phyloP scores from a whole-genome alignment of 2,113 vertebrate genomes.

The Ploceus nigricollis region DNA sequence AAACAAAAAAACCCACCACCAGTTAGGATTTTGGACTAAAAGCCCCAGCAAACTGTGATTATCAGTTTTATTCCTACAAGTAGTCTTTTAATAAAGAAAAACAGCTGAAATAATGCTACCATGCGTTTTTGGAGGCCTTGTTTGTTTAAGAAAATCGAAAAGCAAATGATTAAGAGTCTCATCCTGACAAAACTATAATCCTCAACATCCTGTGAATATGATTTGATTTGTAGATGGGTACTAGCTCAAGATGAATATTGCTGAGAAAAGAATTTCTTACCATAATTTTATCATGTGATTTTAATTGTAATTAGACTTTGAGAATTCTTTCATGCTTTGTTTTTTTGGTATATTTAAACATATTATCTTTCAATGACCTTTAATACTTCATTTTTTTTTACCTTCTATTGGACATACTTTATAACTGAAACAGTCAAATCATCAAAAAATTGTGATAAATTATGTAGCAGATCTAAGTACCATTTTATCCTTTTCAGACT shows the following conservation, averaged over 20 bases:
- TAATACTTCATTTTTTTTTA: background rate
- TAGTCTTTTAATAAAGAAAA: background rate
- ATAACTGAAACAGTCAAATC: background rate
- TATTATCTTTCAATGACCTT: background rate
- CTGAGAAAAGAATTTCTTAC: background rate
- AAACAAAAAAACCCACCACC: rapidly evolving
- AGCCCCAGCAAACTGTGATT: background rate
- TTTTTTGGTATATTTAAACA: background rate
- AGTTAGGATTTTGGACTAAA: background rate
- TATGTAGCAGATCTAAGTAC: background rate
- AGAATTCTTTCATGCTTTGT: background rate
- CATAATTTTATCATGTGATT: background rate
- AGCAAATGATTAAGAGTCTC: background rate
- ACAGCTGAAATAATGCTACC: background rate
- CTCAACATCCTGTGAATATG: background rate
- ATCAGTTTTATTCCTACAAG: background rate
- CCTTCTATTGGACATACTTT: background rate
- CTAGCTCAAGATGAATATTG: background rate
- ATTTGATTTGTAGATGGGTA: background rate
- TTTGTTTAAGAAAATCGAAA: background rate
- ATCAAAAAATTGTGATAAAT: background rate
- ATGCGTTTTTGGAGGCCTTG: rapidly evolving
- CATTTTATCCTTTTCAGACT: background rate
- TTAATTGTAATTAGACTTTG: background rate
- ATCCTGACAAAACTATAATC: background rate